Evolutionary conservation across 2,113 vertebrate species (phyloP).

Genomic region (Ailurus styani): DNA sequence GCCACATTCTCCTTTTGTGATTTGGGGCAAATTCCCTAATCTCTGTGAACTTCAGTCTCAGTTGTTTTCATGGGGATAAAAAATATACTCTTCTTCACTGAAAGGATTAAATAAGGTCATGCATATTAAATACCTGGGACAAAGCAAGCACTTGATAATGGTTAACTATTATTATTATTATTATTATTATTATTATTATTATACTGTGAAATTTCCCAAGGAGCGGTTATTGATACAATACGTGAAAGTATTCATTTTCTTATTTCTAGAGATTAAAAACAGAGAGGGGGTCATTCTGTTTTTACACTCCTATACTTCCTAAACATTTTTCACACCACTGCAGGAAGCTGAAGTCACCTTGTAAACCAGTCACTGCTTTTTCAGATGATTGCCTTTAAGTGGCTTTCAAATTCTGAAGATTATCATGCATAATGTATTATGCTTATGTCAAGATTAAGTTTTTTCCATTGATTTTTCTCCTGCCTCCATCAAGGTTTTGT

Average conservation of each 20-base stretch:
- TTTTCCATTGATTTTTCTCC: constrained; percentile 73
- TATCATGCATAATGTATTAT: constrained; percentile 79
- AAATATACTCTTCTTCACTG: not conserved
- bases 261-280: constrained; percentile 20
- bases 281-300: not conserved
- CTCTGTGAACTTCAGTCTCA: not conserved
- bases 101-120: not conserved
- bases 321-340: not conserved
- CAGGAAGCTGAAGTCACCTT: constrained; percentile 32
- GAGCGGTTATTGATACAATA: not conserved
- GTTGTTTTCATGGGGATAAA: not conserved
- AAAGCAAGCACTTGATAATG: not conserved
- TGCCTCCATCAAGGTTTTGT: constrained; percentile 56
- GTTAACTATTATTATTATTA: not conserved
- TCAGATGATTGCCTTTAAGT: constrained; percentile 71
- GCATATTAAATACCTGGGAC: not conserved
- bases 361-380: constrained; percentile 44
- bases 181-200: not conserved
- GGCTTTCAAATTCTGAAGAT: constrained; percentile 74
- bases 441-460: constrained; percentile 67
- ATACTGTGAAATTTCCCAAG: not conserved
- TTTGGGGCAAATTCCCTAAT: not conserved
- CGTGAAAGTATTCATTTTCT: not conserved
- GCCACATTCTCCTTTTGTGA: not conserved
- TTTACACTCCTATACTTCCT: not conserved